Conservation (phyloP, 1,140 invertebrate species). For the Cotesia glomerata region DNA sequence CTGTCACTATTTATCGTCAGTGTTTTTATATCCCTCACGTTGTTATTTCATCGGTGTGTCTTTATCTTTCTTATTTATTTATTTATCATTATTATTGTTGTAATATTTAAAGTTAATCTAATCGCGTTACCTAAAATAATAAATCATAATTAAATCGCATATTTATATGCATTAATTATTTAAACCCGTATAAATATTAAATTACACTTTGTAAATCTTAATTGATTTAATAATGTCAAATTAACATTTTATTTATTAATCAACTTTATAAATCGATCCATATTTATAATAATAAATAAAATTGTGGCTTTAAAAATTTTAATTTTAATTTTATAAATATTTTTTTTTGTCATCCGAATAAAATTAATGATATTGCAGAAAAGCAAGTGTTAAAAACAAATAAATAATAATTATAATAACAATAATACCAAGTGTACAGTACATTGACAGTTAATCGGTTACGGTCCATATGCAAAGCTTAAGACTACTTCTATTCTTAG, state of each 20-base stretch:
- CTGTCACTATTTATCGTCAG: constrained; percentile 3
- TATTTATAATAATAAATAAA: background rate
- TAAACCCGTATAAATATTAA: no score
- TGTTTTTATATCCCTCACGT: constrained; percentile 11
- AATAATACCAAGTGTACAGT: no score
- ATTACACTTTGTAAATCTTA: background rate
- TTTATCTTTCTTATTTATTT: background rate
- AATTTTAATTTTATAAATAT: background rate
- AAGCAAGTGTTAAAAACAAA: no score
- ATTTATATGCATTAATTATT: background rate
- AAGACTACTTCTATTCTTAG: constrained; percentile 46
- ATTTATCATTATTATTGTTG: no score
- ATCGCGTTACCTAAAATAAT: background rate
- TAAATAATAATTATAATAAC: background rate
- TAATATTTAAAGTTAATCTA: background rate
- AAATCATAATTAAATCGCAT: background rate
- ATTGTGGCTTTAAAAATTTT: background rate
- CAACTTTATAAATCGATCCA: background rate
- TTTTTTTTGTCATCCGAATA: background rate
- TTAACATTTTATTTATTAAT: constrained; percentile 4
- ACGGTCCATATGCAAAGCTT: constrained; percentile 44
- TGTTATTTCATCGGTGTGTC: background rate
- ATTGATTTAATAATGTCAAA: constrained; percentile 4
- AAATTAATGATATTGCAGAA: no score
- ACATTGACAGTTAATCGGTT: constrained; percentile 25